A percentile compares a stretch with the other conserved stretches of the same genome.
Evolutionary conservation across 2,888 invertebrate species (phyloP).

Genomic region (Oligia latruncula): DNA sequence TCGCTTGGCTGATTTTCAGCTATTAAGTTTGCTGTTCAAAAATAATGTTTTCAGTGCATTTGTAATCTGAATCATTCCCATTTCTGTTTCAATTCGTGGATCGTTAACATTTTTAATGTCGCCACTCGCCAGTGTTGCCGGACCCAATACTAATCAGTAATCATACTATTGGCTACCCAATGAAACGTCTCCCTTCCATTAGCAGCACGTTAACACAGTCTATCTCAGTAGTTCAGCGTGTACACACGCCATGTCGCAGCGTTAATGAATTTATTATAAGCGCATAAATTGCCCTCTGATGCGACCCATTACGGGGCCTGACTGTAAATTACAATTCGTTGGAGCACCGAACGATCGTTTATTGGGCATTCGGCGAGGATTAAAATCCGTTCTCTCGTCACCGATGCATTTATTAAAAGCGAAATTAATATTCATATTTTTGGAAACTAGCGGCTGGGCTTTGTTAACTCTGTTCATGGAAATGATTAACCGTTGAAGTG

Average conservation of each 20-base stretch:
- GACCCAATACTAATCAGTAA: conserved; percentile 33
- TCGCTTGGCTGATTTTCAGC: conserved; percentile 64
- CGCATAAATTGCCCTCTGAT: conserved; percentile 89
- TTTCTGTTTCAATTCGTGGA: background rate
- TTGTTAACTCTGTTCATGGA: conserved; percentile 49
- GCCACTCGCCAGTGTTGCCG: background rate
- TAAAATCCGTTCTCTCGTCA: conserved; percentile 70
- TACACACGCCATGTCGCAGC: conserved; percentile 58
- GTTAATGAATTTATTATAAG: conserved; percentile 90
- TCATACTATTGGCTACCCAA: conserved; percentile 13
- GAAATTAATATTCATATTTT: conserved; percentile 68
- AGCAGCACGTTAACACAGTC: conserved; percentile 58
- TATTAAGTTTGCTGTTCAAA: conserved; percentile 44
- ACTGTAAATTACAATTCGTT: conserved; percentile 88
- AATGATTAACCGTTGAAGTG: conserved; percentile 52
- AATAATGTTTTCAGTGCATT: conserved; percentile 29
- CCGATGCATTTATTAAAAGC: conserved; percentile 64
- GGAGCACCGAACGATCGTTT: conserved; percentile 82
- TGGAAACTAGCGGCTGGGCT: conserved; percentile 54
- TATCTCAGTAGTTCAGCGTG: conserved; percentile 58
- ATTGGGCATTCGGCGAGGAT: conserved; percentile 83
- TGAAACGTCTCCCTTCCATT: conserved; percentile 37
- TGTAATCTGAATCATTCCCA: conserved; percentile 4
- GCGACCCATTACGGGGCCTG: conserved; percentile 86
- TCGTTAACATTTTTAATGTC: background rate